Evolutionary conservation across 2,888 invertebrate species (phyloP).

Genomic region (Geotrupes spiniger): DNA sequence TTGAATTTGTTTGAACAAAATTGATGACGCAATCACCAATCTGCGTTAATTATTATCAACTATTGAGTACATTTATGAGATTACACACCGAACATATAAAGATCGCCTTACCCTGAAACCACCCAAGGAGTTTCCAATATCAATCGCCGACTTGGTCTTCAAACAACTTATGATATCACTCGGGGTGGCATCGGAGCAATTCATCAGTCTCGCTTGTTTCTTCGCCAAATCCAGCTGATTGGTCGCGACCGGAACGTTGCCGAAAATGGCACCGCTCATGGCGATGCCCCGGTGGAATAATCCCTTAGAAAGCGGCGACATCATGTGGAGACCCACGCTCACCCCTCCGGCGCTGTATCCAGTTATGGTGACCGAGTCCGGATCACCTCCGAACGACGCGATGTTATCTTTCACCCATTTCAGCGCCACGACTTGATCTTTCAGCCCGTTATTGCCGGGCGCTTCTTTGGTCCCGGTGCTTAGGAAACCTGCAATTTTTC

Average conservation of each 20-base stretch:
- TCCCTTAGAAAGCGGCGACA: slow-evolving; percentile 66
- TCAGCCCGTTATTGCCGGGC: slow-evolving; percentile 68
- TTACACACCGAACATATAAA: too few species aligned
- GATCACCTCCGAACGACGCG: slow-evolving; percentile 66
- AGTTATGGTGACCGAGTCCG: slow-evolving; percentile 60
- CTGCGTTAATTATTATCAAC: too few species aligned
- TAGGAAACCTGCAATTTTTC: slow-evolving; percentile 38
- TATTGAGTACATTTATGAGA: too few species aligned
- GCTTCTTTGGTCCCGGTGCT: slow-evolving; percentile 65
- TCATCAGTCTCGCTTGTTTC: slow-evolving; percentile 60
- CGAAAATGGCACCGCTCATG: slow-evolving; percentile 63
- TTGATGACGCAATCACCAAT: too few species aligned
- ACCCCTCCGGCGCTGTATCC: slow-evolving; percentile 57
- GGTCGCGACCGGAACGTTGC: slow-evolving; percentile 54
- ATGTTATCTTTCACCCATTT: slow-evolving; percentile 67
- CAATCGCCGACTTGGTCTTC: slow-evolving; percentile 53
- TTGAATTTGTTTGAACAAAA: too few species aligned
- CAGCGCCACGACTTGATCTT: slow-evolving; percentile 66
- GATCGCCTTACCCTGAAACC: slow-evolving; percentile 55
- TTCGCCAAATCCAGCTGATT: slow-evolving; percentile 59
- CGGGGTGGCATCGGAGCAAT: slow-evolving; percentile 57
- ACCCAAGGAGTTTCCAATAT: slow-evolving; percentile 52
- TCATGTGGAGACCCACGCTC: slow-evolving; percentile 53
- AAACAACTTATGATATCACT: slow-evolving; percentile 60
- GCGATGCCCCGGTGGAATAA: slow-evolving; percentile 69